Conservation (phyloP, 2,888 invertebrate genomes). For the Neuroscelio doddi region DNA sequence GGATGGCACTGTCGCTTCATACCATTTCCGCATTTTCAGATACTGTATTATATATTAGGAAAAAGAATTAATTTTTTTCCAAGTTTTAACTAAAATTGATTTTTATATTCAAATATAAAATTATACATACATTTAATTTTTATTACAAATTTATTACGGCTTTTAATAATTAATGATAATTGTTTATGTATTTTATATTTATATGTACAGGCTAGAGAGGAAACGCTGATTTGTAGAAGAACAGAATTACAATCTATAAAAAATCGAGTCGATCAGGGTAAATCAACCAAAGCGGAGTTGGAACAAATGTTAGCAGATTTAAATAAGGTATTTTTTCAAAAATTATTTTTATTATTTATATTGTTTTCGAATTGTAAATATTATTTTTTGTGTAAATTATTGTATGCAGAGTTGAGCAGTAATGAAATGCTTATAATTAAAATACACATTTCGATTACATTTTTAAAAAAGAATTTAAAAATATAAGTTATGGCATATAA, state of each 20-base stretch:
- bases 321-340: constrained; percentile 67
- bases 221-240: constrained; percentile 74
- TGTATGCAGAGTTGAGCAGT: no score
- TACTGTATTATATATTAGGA: not conserved
- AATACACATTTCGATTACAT: no score
- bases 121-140: no score
- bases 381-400: no score
- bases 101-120: no score
- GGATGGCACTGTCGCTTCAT: constrained; percentile 19
- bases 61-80: no score
- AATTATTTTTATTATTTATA: no score
- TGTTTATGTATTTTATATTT: not conserved
- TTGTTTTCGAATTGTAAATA: no score
- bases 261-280: constrained; percentile 61
- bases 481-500: no score
- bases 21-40: constrained; percentile 32
- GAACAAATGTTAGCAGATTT: constrained; percentile 65
- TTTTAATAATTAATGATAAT: not conserved
- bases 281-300: constrained; percentile 60
- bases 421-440: no score
- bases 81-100: no score
- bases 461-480: no score
- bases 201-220: constrained; percentile 75
- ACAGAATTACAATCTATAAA: constrained; percentile 73
- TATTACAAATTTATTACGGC: not conserved